Evolutionary conservation across 1,140 invertebrate species (phyloP).

Genomic region (Drosophila novamexicana): DNA sequence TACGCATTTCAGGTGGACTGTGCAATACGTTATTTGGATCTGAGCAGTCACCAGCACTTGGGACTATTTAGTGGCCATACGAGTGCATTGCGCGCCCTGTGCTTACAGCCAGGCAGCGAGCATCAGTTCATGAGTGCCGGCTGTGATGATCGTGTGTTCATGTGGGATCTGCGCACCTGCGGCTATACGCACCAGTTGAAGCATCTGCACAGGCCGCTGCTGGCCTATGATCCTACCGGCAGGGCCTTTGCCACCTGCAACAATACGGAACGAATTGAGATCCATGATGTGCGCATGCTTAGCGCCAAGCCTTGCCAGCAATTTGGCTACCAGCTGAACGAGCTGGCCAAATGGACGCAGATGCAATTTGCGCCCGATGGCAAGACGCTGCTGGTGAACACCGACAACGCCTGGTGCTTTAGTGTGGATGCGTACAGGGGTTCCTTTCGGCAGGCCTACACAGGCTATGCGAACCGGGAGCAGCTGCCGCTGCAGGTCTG

Average conservation of each 20-base stretch:
- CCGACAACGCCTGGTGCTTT: constrained; percentile 52
- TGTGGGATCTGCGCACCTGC: constrained; percentile 54
- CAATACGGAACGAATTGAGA: constrained; percentile 20
- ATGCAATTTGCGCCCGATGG: constrained; percentile 57
- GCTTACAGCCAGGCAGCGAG: constrained; percentile 27
- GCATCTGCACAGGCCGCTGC: constrained; percentile 22
- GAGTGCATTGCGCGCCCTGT: background rate
- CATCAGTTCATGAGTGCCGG: constrained; percentile 47
- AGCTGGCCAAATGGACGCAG: constrained; percentile 49
- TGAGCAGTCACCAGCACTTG: constrained; percentile 9
- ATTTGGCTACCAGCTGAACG: constrained; percentile 40
- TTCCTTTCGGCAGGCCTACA: constrained; percentile 21
- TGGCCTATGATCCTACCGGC: constrained; percentile 48
- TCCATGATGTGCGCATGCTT: constrained; percentile 54
- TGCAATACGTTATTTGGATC: constrained; percentile 43
- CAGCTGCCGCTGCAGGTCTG: constrained; percentile 29
- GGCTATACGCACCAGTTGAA: constrained; percentile 11
- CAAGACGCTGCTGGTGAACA: constrained; percentile 37
- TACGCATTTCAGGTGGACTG: constrained; percentile 22
- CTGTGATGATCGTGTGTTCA: constrained; percentile 27
- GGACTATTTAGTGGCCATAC: constrained; percentile 34
- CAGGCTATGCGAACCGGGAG: constrained; percentile 23
- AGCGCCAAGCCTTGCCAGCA: constrained; percentile 22
- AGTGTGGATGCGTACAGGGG: constrained; percentile 48
- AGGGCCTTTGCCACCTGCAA: constrained; percentile 35